phyloP scores from a whole-genome alignment of 2,797 vertebrate genomes.

The Melanotaenia trifasciata region DNA sequence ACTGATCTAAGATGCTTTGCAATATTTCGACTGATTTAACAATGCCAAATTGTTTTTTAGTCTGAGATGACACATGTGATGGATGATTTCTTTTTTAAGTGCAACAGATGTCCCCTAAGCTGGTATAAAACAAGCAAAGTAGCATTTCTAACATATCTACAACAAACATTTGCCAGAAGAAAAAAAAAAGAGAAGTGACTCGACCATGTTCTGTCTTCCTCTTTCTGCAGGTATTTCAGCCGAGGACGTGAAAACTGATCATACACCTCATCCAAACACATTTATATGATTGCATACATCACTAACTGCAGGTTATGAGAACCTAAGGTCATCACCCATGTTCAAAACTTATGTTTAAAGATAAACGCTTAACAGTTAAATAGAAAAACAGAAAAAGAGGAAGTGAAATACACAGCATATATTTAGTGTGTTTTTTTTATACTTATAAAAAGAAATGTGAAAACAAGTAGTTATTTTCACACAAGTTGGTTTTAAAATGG shows the following conservation, averaged over 20 bases:
- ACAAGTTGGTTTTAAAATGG: constrained; percentile 2
- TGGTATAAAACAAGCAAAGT: constrained; percentile 44
- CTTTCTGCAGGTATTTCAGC: constrained; percentile 18
- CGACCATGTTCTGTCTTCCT: constrained; percentile 9
- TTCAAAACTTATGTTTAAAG: constrained; percentile 16
- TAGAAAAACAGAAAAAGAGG: constrained; percentile 48
- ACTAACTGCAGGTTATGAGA: not conserved
- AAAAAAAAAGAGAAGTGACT: not conserved
- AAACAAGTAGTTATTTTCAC: constrained; percentile 26
- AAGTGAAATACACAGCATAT: constrained; percentile 61
- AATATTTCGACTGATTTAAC: constrained; percentile 14
- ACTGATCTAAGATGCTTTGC: constrained; percentile 35
- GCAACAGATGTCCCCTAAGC: not conserved
- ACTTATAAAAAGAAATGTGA: constrained; percentile 18
- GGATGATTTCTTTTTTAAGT: not conserved
- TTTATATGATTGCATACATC: constrained; percentile 1
- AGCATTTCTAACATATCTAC: constrained; percentile 44
- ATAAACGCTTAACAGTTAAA: constrained; percentile 10
- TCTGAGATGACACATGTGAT: constrained; percentile 3
- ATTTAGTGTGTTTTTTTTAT: constrained; percentile 19
- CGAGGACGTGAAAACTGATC: constrained; percentile 3
- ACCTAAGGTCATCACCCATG: not conserved
- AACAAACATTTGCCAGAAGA: not conserved
- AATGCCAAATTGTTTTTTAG: not conserved
- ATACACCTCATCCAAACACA: not conserved